Evolutionary conservation across 2,888 invertebrate genomes (phyloP), one percentile per base, ranked within the genome.

Genomic region (Pyrgus malvae): DNA sequence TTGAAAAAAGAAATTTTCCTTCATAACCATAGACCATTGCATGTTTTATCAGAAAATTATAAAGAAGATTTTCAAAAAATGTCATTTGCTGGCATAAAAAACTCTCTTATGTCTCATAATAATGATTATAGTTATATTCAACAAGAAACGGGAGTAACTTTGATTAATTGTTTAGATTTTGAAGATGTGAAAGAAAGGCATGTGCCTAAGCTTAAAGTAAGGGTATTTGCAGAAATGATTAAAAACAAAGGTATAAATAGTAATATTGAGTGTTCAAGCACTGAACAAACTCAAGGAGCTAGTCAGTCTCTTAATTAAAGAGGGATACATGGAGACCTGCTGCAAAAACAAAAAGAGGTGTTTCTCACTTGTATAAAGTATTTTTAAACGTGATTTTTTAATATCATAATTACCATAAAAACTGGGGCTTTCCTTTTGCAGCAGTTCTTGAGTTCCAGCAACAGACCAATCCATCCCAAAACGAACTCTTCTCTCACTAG

Each of bases 261-360:
- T 12, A 40, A 40, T 21, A 19, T 40, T 40, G n/a, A 40, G 5
- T 12, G 11, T 21, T 21, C 40, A 40, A 40, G 11, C 40, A 40
- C 40, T 40, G 40, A 40, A 40, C 40, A 40, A 40, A 40, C 40
- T 40, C 40, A 40, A 40, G 40, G 40, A 40, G 40, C 40, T 40
- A 40, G 40, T 40, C 40, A 40, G 19, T 40, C 40, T 40, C 40
- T 40, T 40, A 40, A 40, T 40, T 40, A 40, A 40, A 40, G 40
- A 40, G 21, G 40, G 40, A 40, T 40, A 40, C 40, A 40, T 40
- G 40, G 40, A 40, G 11, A 40, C 40, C 40, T 40, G 40, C 40
- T 40, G 40, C 40, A 21, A 40, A 40, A 40, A 40, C 40, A 40
- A 40, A 21, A 40, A 40, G 40, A 40, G 40, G 40, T 40, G 40